phyloP scores from a whole-genome alignment of 2,797 vertebrate species.

The Urophycis tenuis region DNA sequence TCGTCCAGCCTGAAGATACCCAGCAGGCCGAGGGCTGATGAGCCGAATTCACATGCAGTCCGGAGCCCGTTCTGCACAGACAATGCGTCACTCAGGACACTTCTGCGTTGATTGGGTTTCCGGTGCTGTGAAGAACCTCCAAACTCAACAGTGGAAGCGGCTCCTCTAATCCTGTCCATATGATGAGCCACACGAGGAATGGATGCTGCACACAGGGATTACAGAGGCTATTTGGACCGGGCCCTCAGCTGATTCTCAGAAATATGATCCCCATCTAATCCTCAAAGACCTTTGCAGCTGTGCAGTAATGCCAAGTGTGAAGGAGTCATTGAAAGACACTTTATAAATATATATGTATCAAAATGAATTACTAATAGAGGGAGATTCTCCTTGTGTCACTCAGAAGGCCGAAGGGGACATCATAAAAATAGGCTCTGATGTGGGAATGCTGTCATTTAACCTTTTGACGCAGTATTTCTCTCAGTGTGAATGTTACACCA shows the following conservation, averaged over 20 bases:
- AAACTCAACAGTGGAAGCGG: constrained; percentile 23
- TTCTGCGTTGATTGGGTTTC: constrained; percentile 43
- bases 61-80: not conserved
- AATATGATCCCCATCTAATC: constrained; percentile 70
- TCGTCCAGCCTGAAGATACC: not conserved
- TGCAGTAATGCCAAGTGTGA: constrained; percentile 52
- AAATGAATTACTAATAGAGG: not conserved
- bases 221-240: constrained; percentile 63
- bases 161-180: constrained; percentile 38
- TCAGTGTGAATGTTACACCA: not conserved
- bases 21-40: not conserved
- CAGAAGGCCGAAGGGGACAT: not conserved
- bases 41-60: not conserved
- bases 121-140: not conserved
- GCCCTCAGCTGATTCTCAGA: constrained; percentile 67
- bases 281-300: constrained; percentile 68
- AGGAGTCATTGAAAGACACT: constrained; percentile 58
- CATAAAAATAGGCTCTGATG: not conserved
- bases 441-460: not conserved
- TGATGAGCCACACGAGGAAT: constrained; percentile 11
- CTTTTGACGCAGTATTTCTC: not conserved
- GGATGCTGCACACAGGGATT: constrained; percentile 51
- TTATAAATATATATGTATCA: constrained; percentile 16
- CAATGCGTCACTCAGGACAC: not conserved
- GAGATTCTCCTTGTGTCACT: not conserved